phyloP scores from a whole-genome alignment of 2,888 invertebrate species.

The Pseudoips prasinana region DNA sequence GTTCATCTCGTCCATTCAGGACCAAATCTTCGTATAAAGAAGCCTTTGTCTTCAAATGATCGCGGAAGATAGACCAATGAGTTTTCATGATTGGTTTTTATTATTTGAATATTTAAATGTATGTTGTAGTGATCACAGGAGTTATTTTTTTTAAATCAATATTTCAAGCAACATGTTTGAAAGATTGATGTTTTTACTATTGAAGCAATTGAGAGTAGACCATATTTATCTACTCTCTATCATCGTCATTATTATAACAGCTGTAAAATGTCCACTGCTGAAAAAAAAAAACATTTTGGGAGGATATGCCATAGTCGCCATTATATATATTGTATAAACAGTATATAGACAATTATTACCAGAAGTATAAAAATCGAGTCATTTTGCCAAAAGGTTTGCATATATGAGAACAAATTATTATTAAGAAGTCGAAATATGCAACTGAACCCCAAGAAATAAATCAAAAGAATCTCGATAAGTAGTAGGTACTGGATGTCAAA shows the following conservation, averaged over 20 bases:
- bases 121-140: conserved; percentile 1
- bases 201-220: too few species aligned
- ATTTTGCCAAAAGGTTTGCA: conserved; percentile 23
- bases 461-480: conserved; percentile 25
- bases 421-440: conserved; percentile 22
- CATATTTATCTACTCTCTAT: too few species aligned
- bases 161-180: too few species aligned
- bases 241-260: too few species aligned
- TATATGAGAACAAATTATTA: conserved; percentile 8
- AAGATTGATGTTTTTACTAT: too few species aligned
- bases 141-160: too few species aligned
- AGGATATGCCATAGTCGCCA: too few species aligned
- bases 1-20: conserved; percentile 33
- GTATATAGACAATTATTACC: too few species aligned
- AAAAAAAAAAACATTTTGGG: too few species aligned
- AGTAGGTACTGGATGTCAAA: conserved; percentile 32
- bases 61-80: conserved; percentile 5
- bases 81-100: conserved; percentile 29
- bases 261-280: too few species aligned
- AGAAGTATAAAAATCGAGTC: too few species aligned
- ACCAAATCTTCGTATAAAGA: conserved; percentile 39
- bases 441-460: conserved; percentile 31
- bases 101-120: conserved; percentile 23
- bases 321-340: too few species aligned
- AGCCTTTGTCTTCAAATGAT: conserved; percentile 30